phyloP scores from a whole-genome alignment of 2,113 vertebrate species.

The Plecotus auritus region DNA sequence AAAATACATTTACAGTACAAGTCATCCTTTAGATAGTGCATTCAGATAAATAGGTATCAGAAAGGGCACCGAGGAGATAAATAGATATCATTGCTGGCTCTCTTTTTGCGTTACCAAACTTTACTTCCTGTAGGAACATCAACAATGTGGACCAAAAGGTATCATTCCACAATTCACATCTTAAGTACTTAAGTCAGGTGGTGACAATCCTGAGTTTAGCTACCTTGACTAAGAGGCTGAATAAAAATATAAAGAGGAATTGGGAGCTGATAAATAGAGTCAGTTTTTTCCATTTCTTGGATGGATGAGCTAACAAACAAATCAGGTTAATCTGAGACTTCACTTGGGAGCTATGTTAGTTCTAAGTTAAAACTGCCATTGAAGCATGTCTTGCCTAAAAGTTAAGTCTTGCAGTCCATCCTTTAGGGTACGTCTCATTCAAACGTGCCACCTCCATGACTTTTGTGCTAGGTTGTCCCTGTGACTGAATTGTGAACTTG shows the following conservation, averaged over 20 bases:
- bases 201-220: background rate
- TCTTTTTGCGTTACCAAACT: background rate
- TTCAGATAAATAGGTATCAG: background rate
- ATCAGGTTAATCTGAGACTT: constrained; percentile 19
- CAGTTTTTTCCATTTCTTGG: constrained; percentile 12
- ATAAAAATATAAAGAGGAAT: background rate
- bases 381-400: background rate
- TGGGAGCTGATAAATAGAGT: constrained; percentile 14
- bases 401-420: background rate
- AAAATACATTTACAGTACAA: constrained; percentile 35
- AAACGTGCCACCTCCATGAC: background rate
- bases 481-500: background rate
- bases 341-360: background rate
- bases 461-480: background rate
- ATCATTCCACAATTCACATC: constrained; percentile 27
- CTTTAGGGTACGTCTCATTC: background rate
- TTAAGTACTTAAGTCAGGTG: background rate
- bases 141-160: background rate
- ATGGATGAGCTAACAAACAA: constrained; percentile 37
- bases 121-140: constrained; percentile 17
- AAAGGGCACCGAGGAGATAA: constrained; percentile 22
- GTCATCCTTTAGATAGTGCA: background rate
- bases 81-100: background rate
- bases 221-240: background rate
- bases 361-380: background rate